Evolutionary conservation across 2,797 vertebrate species (phyloP).

Genomic region (Adelosebastes latens): DNA sequence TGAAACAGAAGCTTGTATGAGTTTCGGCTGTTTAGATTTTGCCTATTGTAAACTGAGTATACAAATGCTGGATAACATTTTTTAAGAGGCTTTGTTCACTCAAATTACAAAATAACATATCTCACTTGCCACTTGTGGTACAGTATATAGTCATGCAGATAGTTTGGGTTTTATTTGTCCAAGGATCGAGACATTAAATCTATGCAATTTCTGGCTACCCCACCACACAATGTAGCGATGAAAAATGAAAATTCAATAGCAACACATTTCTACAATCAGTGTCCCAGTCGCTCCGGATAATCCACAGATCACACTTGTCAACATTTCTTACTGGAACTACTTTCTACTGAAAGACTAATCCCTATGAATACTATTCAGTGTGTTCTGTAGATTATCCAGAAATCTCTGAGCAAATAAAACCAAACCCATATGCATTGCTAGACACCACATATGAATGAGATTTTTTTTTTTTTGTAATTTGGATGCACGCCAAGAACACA

Average conservation of each 20-base stretch:
- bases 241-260: neutral
- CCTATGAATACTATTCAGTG: neutral
- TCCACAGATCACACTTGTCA: neutral
- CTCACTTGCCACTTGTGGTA: no score
- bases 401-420: neutral
- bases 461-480: neutral
- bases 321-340: neutral
- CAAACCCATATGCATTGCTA: neutral
- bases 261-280: neutral
- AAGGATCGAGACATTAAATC: neutral
- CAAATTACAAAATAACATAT: no score
- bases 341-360: neutral
- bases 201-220: neutral
- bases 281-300: neutral
- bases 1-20: no score
- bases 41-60: no score
- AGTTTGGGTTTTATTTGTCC: no score
- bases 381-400: neutral
- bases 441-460: neutral
- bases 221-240: neutral
- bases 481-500: neutral
- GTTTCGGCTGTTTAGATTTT: no score
- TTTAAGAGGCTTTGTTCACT: fast-evolving
- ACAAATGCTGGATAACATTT: no score
- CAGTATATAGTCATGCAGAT: no score